Percentiles rank a stretch among this genome's conserved stretches.
Evolutionary conservation across 1,140 invertebrate genomes (phyloP).

Genomic region (Adelges cooleyi): DNA sequence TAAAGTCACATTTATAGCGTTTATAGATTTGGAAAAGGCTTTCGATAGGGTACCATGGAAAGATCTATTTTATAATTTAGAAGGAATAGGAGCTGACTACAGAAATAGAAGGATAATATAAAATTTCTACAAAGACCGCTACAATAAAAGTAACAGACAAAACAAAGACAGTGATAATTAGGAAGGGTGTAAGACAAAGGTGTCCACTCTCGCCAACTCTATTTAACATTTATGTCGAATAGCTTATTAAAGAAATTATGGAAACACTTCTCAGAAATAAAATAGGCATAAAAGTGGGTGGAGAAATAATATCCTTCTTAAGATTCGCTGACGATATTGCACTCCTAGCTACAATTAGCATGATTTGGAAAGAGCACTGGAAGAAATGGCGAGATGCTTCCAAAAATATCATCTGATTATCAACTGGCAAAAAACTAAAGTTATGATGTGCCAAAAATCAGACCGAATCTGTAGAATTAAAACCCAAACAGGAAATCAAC

Average conservation of each 20-base stretch:
- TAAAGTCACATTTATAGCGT: no score
- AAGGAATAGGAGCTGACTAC: no score
- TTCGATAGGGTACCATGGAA: no score
- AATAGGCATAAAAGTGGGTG: constrained; percentile 12
- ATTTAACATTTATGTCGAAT: constrained; percentile 35
- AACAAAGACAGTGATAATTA: no score
- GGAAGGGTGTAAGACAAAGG: constrained; percentile 12
- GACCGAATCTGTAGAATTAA: neutral
- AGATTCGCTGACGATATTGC: constrained; percentile 26
- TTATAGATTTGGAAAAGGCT: no score
- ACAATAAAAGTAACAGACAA: no score
- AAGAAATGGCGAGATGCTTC: no score
- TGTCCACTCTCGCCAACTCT: no score
- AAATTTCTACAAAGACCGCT: neutral
- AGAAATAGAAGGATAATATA: constrained; percentile 5
- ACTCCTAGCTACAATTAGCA: constrained; percentile 3
- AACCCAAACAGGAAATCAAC: neutral
- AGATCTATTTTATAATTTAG: no score
- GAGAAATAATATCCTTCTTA: constrained; percentile 8
- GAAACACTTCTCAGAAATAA: neutral
- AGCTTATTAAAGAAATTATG: constrained; percentile 8
- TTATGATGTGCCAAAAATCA: no score
- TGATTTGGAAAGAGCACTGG: no score
- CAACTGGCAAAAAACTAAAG: constrained; percentile 21
- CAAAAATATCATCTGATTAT: constrained; percentile 17